A percentile compares a stretch with the other conserved stretches of the same genome.
phyloP scores from a whole-genome alignment of 2,888 invertebrate genomes.

The Clitarchus hookeri region DNA sequence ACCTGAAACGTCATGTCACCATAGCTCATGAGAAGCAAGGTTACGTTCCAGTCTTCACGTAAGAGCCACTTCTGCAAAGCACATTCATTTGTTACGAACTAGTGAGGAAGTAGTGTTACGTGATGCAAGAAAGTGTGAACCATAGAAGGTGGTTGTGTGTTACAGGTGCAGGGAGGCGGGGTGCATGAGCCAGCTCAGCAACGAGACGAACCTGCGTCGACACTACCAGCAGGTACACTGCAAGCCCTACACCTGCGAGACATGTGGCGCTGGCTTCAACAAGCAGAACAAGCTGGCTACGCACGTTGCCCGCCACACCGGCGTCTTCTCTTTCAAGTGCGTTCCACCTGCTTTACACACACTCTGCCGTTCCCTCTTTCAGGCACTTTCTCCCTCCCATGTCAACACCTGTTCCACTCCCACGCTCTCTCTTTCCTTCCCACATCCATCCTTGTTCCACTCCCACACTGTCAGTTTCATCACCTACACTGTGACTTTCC shows the following conservation, averaged over 20 bases:
- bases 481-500: too few relatives aligned
- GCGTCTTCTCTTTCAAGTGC: neutral
- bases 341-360: neutral
- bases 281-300: neutral
- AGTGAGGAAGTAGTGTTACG: too few relatives aligned
- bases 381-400: too few relatives aligned
- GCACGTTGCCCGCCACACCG: neutral
- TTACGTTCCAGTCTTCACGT: neutral
- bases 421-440: too few relatives aligned
- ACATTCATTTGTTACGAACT: too few relatives aligned
- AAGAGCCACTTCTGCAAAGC: neutral
- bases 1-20: slow-evolving; percentile 10
- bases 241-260: neutral
- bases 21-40: neutral
- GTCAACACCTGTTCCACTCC: too few relatives aligned
- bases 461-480: too few relatives aligned
- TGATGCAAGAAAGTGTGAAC: neutral
- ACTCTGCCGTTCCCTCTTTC: too few relatives aligned
- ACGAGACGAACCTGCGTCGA: neutral
- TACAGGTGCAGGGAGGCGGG: neutral
- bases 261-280: neutral
- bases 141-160: neutral
- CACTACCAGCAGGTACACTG: slow-evolving; percentile 1
- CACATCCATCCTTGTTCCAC: too few relatives aligned
- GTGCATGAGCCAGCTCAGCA: neutral